phyloP scores from a whole-genome alignment of 1,140 invertebrate genomes.

The Sarcophaga peregrina region DNA sequence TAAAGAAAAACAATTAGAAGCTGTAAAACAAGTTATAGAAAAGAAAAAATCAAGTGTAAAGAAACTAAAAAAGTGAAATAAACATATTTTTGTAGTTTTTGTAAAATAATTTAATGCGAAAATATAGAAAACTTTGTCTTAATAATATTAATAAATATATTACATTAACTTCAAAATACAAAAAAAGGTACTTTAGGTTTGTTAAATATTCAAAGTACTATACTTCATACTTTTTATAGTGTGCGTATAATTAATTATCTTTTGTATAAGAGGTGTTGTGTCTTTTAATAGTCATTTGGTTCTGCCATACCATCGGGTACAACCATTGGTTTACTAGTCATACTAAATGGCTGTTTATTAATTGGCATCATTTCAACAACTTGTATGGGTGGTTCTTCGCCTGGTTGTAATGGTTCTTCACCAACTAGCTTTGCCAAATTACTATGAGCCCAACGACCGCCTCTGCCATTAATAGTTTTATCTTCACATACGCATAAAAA shows the following conservation, averaged over 20 bases:
- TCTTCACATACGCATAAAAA: slow-evolving; percentile 96
- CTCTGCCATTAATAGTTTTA: slow-evolving; percentile 72
- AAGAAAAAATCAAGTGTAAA: slow-evolving; percentile 56
- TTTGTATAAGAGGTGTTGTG: no score
- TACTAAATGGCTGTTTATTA: slow-evolving; percentile 65
- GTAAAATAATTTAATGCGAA: no score
- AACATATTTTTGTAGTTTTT: no score
- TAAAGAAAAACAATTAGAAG: slow-evolving; percentile 61
- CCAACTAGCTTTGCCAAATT: slow-evolving; percentile 72
- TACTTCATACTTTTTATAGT: slow-evolving; percentile 43
- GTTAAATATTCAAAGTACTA: no score
- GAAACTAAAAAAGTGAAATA: neutral
- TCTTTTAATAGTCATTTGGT: slow-evolving; percentile 26
- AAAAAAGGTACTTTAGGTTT: no score
- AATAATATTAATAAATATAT: no score
- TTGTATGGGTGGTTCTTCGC: slow-evolving; percentile 62
- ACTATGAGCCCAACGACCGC: slow-evolving; percentile 74
- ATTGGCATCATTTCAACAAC: slow-evolving; percentile 65
- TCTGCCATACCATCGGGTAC: slow-evolving; percentile 30
- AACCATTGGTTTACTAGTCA: slow-evolving; percentile 51
- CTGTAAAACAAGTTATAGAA: slow-evolving; percentile 55
- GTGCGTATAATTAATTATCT: neutral
- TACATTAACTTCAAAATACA: no score
- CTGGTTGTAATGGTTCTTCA: slow-evolving; percentile 65
- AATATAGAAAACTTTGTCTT: no score